phyloP scores from a whole-genome alignment of 2,888 invertebrate genomes.

The Hylaea fasciaria region DNA sequence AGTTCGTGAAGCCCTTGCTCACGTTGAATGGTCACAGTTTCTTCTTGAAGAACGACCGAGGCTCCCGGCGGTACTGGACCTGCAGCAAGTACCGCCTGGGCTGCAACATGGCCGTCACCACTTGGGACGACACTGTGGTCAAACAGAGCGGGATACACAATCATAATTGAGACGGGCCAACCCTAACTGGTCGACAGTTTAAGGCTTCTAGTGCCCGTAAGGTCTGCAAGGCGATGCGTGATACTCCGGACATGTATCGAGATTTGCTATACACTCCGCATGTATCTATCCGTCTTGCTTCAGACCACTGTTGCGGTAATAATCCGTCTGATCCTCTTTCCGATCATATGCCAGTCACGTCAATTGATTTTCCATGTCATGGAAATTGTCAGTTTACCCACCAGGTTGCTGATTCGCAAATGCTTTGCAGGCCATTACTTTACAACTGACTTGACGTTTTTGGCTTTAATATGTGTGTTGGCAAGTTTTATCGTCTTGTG shows the following conservation, averaged over 20 bases:
- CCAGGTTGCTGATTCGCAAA: no score
- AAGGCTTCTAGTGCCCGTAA: neutral
- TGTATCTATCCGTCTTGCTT: conserved; percentile 2
- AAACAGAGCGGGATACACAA: conserved; percentile 43
- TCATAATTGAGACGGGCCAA: conserved; percentile 23
- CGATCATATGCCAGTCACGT: neutral
- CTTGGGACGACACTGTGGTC: conserved; percentile 39
- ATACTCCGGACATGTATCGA: neutral
- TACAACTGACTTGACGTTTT: no score
- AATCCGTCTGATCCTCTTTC: no score
- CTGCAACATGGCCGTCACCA: conserved; percentile 46
- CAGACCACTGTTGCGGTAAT: neutral
- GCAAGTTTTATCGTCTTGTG: neutral
- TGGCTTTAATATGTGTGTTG: no score
- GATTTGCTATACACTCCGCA: conserved; percentile 13
- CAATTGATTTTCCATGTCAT: neutral
- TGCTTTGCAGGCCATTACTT: no score
- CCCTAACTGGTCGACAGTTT: neutral
- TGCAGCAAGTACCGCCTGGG: conserved; percentile 49
- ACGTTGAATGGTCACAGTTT: conserved; percentile 47
- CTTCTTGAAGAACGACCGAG: conserved; percentile 44
- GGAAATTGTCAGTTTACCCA: no score
- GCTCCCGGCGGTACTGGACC: conserved; percentile 43
- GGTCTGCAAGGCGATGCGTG: neutral
- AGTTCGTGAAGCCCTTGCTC: conserved; percentile 48